Percentiles rank a stretch among this genome's conserved stretches.
Conservation (phyloP, 2,113 vertebrate species). For the Grus americana region DNA sequence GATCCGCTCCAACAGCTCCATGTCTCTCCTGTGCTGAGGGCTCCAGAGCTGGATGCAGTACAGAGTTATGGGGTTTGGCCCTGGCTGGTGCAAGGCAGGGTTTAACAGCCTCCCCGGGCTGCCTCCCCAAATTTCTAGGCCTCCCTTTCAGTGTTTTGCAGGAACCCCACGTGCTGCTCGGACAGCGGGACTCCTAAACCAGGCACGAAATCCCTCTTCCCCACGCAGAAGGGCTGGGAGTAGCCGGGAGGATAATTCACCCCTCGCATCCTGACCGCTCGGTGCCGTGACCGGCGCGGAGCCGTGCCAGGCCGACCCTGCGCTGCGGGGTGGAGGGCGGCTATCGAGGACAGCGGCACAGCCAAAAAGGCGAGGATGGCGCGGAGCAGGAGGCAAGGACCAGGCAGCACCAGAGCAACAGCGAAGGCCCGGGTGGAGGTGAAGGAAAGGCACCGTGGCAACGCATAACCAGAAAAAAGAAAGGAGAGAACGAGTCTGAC, state of each 20-base stretch:
- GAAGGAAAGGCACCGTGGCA: too few species aligned
- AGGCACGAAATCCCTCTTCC: accelerated
- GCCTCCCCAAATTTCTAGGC: background rate
- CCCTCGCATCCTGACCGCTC: accelerated
- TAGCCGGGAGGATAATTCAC: background rate
- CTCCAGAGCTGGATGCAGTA: too few species aligned
- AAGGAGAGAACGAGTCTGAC: background rate
- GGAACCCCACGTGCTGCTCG: background rate
- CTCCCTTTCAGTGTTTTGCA: background rate
- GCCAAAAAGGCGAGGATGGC: background rate
- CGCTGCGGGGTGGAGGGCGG: accelerated
- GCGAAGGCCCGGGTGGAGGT: too few species aligned
- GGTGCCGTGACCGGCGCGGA: accelerated
- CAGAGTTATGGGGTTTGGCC: too few species aligned
- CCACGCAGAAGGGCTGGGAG: background rate
- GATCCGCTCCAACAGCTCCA: too few species aligned
- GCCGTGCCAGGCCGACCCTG: background rate
- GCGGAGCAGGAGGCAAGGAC: too few species aligned
- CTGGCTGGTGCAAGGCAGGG: too few species aligned
- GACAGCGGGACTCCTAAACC: background rate
- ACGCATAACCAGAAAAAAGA: background rate
- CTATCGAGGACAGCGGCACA: background rate
- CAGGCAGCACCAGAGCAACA: too few species aligned
- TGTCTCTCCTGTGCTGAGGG: too few species aligned
- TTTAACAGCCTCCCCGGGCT: too few species aligned